These are phyloP conservation scores for Podarcis muralis DNA, from an alignment of 2,113 vertebrate genomes.

Conservation along the genomic window DNA sequence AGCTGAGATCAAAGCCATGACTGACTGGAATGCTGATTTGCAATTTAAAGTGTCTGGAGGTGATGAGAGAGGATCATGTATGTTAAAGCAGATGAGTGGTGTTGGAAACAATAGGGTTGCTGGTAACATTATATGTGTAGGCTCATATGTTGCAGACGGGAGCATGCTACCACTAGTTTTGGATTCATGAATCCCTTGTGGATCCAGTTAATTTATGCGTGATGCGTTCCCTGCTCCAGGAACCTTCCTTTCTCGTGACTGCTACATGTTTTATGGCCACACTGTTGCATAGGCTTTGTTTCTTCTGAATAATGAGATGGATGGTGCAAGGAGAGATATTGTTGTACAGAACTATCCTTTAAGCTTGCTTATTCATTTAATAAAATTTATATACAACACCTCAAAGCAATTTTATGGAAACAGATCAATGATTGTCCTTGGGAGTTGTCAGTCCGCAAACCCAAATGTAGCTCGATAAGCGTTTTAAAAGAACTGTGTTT, in stretches of 20 bases:
- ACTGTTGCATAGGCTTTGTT: not conserved
- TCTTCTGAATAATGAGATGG: not conserved
- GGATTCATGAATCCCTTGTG: conserved; percentile 4
- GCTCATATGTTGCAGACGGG: conserved; percentile 1
- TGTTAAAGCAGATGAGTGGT: not conserved
- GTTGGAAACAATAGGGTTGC: not conserved
- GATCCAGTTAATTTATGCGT: conserved; percentile 48
- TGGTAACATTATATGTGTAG: not conserved
- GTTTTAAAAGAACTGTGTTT: not conserved
- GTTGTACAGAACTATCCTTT: not conserved
- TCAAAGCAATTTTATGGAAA: not conserved
- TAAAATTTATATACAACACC: too few species aligned
- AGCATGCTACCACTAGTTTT: conserved; percentile 3
- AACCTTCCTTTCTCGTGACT: conserved; percentile 41
- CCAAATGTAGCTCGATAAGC: not conserved
- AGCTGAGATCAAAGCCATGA: conserved; percentile 31
- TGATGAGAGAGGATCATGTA: not conserved
- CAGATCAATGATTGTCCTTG: not conserved
- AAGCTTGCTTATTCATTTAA: not conserved
- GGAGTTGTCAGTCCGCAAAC: not conserved
- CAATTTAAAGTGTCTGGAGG: not conserved
- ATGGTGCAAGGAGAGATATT: conserved; percentile 12
- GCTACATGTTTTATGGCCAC: not conserved
- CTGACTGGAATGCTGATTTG: not conserved
- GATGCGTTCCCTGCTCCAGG: conserved; percentile 24